phyloP scores from a whole-genome alignment of 2,888 invertebrate genomes.

The Cosmorhoe ocellata region DNA sequence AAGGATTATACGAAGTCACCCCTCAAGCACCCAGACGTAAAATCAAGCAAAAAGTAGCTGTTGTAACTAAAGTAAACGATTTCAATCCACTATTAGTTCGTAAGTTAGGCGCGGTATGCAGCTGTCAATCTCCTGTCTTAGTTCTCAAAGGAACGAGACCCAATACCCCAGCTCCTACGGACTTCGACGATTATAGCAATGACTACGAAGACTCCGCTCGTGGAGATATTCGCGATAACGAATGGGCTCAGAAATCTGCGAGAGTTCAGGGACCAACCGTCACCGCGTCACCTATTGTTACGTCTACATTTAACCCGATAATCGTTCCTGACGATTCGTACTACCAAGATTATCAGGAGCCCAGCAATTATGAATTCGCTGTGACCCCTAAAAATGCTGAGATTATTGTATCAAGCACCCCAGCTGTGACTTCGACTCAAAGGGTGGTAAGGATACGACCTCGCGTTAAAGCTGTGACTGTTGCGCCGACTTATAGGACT shows the following conservation, averaged over 20 bases:
- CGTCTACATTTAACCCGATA: slow-evolving; percentile 72
- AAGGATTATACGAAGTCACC: slow-evolving; percentile 68
- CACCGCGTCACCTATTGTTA: slow-evolving; percentile 55
- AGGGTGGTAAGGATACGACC: slow-evolving; percentile 59
- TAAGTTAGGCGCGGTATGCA: slow-evolving; percentile 88
- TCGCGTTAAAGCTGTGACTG: slow-evolving; percentile 64
- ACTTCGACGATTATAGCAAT: slow-evolving; percentile 54
- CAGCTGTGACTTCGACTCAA: slow-evolving; percentile 57
- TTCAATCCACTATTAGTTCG: slow-evolving; percentile 87
- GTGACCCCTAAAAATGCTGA: slow-evolving; percentile 54
- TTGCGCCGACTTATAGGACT: slow-evolving; percentile 71
- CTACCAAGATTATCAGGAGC: slow-evolving; percentile 71
- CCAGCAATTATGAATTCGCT: slow-evolving; percentile 50
- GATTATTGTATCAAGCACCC: slow-evolving; percentile 59
- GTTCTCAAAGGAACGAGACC: slow-evolving; percentile 75
- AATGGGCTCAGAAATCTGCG: slow-evolving; percentile 55
- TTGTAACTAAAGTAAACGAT: slow-evolving; percentile 87
- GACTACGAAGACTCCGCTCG: slow-evolving; percentile 56
- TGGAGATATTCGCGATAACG: slow-evolving; percentile 54
- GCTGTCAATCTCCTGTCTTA: slow-evolving; percentile 84
- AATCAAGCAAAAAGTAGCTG: slow-evolving; percentile 77
- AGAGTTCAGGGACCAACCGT: slow-evolving; percentile 45
- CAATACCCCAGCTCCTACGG: slow-evolving; percentile 50
- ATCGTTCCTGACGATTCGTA: slow-evolving; percentile 77
- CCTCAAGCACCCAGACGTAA: slow-evolving; percentile 52